Conservation (phyloP, 2,113 vertebrate species). For the Penelope pileata region DNA sequence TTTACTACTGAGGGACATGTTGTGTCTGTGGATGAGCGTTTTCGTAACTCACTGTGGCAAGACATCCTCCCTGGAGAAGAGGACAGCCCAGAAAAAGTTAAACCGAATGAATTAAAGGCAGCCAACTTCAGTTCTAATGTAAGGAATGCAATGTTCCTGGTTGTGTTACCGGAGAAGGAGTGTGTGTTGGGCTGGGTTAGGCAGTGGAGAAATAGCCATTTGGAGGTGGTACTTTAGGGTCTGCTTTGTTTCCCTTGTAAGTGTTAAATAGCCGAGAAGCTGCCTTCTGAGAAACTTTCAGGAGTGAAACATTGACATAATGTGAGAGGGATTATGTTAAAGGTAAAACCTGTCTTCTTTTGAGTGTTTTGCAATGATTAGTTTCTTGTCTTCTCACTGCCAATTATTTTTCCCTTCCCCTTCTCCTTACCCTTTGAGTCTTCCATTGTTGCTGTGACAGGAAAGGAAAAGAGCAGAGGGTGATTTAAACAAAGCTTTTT, state of each 20-base stretch:
- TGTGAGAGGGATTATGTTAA: not conserved
- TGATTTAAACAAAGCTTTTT: not conserved
- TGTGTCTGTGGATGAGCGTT: conserved; percentile 89
- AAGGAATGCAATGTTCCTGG: conserved; percentile 8
- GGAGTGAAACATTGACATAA: not conserved
- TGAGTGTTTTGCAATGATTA: not conserved
- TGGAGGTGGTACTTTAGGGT: no score
- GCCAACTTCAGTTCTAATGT: conserved; percentile 90
- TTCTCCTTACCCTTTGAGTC: not conserved
- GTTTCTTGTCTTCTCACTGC: not conserved
- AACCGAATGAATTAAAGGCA: conserved; percentile 37
- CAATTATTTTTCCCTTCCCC: not conserved
- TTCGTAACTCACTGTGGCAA: conserved; percentile 88
- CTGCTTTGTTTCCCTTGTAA: not conserved
- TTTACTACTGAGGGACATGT: conserved; percentile 98
- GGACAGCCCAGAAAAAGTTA: not conserved
- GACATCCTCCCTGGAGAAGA: conserved; percentile 79
- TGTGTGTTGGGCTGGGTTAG: not conserved
- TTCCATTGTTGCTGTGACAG: not conserved
- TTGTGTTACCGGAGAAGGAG: rapidly evolving
- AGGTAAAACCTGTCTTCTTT: not conserved
- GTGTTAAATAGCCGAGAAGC: not conserved
- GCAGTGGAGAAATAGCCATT: not conserved
- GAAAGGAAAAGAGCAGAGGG: not conserved
- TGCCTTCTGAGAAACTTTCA: not conserved